A percentile compares a stretch with the other conserved stretches of the same genome.
Evolutionary conservation across 2,888 invertebrate genomes (phyloP).

Genomic region (Cloeon dipterum): DNA sequence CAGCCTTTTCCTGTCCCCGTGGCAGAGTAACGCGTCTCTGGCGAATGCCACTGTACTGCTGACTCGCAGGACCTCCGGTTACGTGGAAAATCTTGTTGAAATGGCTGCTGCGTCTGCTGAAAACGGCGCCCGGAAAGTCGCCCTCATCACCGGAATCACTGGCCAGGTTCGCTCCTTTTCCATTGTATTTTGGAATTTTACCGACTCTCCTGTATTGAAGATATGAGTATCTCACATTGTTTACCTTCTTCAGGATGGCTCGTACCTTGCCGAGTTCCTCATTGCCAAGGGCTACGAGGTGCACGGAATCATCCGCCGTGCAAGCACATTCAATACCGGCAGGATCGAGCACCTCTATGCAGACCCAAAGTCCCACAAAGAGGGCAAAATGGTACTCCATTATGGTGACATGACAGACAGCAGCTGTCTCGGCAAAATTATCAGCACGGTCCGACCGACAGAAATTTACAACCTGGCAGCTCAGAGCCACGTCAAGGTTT

Average conservation of each 20-base stretch:
- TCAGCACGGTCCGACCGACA: slow-evolving; percentile 51
- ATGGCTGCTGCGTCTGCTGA: too few species aligned
- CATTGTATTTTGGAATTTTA: background rate
- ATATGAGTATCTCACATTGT: slow-evolving; percentile 1
- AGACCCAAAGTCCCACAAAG: slow-evolving; percentile 70
- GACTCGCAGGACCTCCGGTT: too few species aligned
- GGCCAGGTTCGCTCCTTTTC: slow-evolving; percentile 71
- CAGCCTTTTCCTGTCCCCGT: background rate
- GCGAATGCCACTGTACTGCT: too few species aligned
- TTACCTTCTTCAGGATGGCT: slow-evolving; percentile 59
- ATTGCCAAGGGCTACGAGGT: slow-evolving; percentile 82
- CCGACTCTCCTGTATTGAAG: slow-evolving; percentile 4
- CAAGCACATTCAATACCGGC: slow-evolving; percentile 90
- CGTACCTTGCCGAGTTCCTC: slow-evolving; percentile 86
- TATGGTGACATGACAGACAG: slow-evolving; percentile 99
- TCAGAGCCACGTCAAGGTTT: slow-evolving; percentile 94
- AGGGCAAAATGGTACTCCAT: slow-evolving; percentile 76
- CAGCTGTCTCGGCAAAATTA: slow-evolving; percentile 75
- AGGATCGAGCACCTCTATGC: slow-evolving; percentile 91
- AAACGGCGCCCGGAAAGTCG: slow-evolving; percentile 37
- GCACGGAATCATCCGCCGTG: slow-evolving; percentile 85
- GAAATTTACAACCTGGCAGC: slow-evolving; percentile 98
- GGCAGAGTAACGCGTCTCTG: too few species aligned
- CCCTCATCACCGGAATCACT: slow-evolving; percentile 89
- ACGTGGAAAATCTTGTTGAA: too few species aligned